A percentile compares a stretch with the other conserved stretches of the same genome.
These are phyloP conservation scores for Synergus itoensis DNA, from an alignment of 2,888 invertebrate species.

Conservation along the genomic window DNA sequence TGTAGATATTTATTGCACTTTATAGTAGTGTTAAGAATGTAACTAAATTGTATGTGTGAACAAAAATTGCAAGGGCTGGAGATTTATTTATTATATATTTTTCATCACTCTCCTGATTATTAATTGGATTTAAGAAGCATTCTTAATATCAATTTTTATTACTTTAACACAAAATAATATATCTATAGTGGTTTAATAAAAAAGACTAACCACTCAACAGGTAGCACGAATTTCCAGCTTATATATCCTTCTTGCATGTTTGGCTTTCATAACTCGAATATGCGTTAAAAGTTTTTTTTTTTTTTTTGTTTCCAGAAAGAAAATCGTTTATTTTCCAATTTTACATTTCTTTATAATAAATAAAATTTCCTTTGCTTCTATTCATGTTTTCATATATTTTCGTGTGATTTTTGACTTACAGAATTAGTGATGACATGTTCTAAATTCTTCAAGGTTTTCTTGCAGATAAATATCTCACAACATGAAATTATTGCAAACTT, in stretches of 20 bases:
- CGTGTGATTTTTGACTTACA: neutral
- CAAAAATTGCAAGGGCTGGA: no score
- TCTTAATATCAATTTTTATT: neutral
- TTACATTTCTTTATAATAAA: no score
- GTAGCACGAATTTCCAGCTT: neutral
- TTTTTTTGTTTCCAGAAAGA: no score
- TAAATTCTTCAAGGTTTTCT: neutral
- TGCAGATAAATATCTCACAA: neutral
- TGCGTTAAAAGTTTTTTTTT: no score
- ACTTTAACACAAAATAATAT: neutral
- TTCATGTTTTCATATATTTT: no score
- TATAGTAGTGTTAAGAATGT: no score
- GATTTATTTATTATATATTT: no score
- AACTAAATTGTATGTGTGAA: no score
- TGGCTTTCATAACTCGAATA: neutral
- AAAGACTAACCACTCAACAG: constrained; percentile 17
- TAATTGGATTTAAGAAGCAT: neutral
- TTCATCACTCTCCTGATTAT: no score
- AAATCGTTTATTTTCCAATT: no score
- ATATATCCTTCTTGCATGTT: neutral
- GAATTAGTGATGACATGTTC: neutral
- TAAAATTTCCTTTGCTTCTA: no score
- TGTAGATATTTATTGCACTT: neutral
- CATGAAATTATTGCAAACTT: constrained; percentile 43
- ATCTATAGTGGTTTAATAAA: neutral